Conservation (phyloP, 30 jellyfish, hydroid and myxozoan genomes). For the Sanderia malayensis region DNA sequence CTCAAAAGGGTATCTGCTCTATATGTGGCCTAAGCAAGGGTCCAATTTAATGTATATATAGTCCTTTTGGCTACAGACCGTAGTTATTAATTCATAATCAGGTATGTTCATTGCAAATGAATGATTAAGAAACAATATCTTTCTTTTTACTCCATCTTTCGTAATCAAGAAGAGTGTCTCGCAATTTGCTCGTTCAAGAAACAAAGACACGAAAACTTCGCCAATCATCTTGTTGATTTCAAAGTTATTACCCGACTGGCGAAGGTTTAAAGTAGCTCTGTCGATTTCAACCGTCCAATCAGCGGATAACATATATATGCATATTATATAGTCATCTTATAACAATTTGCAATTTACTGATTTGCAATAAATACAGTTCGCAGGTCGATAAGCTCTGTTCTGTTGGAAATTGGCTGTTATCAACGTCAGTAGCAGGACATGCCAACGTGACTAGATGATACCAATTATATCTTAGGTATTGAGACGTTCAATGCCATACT, state of each 20-base stretch:
- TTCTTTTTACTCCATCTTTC: no score
- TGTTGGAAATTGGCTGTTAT: not conserved
- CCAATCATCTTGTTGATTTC: not conserved
- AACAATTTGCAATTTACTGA: not conserved
- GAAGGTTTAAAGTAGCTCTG: constrained; percentile 1
- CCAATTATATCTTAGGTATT: not conserved
- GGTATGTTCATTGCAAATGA: no score
- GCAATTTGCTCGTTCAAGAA: no score
- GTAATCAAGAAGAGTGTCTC: no score
- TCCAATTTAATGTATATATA: no score
- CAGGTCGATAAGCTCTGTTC: not conserved
- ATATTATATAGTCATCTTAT: constrained; percentile 4
- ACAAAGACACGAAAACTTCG: not conserved
- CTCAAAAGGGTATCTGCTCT: no score
- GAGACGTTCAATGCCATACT: not conserved
- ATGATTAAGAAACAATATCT: no score
- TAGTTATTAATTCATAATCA: no score
- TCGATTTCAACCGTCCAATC: constrained; percentile 2
- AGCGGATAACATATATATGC: not conserved
- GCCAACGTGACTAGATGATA: not conserved
- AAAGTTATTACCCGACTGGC: not conserved
- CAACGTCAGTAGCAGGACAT: no score
- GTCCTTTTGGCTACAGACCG: no score
- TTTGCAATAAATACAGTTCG: constrained; percentile 3
- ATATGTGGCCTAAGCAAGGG: no score